Base-by-base conservation (phyloP, 2,797 vertebrate genomes). In the Setipinna tenuifilis region DNA sequence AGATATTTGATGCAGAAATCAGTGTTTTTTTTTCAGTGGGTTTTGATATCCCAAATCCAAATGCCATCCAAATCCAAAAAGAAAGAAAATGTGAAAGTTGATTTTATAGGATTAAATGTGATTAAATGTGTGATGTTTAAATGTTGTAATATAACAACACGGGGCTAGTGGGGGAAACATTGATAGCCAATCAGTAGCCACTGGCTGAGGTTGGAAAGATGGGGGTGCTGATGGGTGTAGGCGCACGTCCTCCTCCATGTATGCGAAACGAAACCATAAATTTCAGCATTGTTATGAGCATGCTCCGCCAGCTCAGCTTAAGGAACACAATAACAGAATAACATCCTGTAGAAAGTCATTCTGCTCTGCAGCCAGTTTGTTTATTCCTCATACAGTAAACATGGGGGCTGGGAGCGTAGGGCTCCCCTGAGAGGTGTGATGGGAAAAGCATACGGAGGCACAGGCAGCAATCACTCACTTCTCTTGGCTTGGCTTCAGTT, bases 341-440 rank as follows among this genome's bases (percentile, higher is more conserved):
- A 75, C 68, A 35, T 75, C 68, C 68, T 75, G 68, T 75, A 41
- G 68, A 75, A 71, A 75, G 68, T 35, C 14, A 17, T 75, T 35
- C 50, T 48, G 28, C 6, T 0, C 14, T 19, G 25, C 65, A 44
- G 31, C 35, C 35, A 14, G 71, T 44, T 19, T 41, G 71, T 78
- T 78, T 78, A 78, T 44, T 19, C 35, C 71, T 19, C 17, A 41
- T 16, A 78, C 71, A 78, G 31, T 78, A 78, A 44, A 78, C 71
- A 21, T 6, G 19, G 31, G 21, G 71, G 71, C 71, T 19, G 71
- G 25, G 12, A 4, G 12, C 68, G 6, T 41, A 78, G 6, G 71
- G 31, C 35, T 78, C 71, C 17, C 71, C 10, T 6, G 71, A 19
- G 35, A 12, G 31, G 31, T 41, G 35, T 21, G 6, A 78, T 78